phyloP scores from a whole-genome alignment of 1,140 invertebrate genomes.

The Drosophila dunni region DNA sequence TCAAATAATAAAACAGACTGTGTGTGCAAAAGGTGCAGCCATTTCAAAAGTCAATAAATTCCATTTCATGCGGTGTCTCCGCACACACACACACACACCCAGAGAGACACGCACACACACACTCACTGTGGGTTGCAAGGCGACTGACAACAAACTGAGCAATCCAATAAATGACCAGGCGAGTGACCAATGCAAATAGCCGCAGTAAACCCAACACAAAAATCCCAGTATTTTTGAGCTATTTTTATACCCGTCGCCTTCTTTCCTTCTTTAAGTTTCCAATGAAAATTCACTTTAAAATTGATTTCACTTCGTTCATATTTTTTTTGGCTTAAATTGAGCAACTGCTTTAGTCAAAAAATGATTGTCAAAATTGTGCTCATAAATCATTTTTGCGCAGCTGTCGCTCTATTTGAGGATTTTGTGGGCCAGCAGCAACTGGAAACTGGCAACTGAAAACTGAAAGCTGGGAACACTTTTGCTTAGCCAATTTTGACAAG shows the following conservation, averaged over 20 bases:
- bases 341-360: conserved; percentile 10
- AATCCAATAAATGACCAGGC: conserved; percentile 22
- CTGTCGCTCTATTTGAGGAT: conserved; percentile 25
- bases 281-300: conserved; percentile 24
- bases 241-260: neutral
- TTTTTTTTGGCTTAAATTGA: neutral
- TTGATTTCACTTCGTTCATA: neutral
- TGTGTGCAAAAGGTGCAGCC: conserved; percentile 20
- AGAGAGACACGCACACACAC: neutral
- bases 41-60: conserved; percentile 67
- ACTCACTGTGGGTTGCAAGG: conserved; percentile 29
- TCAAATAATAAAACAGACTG: conserved; percentile 33
- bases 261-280: neutral
- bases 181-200: conserved; percentile 37
- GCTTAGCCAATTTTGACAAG: conserved; percentile 47
- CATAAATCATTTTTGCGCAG: conserved; percentile 53
- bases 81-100: conserved; percentile 2
- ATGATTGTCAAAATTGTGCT: conserved; percentile 42
- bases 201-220: conserved; percentile 27
- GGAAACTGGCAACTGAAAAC: neutral
- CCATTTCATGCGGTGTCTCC: conserved; percentile 29
- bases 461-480: conserved; percentile 27
- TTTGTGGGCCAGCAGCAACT: neutral
- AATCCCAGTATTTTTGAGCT: conserved; percentile 13
- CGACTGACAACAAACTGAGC: conserved; percentile 33